A percentile compares a stretch with the other conserved stretches of the same genome.
Evolutionary conservation across 2,888 invertebrate species (phyloP).

Genomic region (Cinara cedri): DNA sequence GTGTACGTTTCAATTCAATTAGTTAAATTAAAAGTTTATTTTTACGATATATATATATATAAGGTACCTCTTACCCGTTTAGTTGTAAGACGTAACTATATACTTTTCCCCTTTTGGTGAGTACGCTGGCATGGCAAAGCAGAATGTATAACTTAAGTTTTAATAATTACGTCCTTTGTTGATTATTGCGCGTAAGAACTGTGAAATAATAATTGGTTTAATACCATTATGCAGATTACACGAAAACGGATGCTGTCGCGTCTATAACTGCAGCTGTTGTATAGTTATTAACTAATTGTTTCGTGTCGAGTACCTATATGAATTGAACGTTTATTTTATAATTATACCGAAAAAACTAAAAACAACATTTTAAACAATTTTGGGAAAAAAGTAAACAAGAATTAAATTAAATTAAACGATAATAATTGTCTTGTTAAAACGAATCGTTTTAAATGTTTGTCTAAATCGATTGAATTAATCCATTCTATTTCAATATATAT

Average conservation of each 20-base stretch:
- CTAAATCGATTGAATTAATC: too few species aligned
- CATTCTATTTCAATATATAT: too few species aligned
- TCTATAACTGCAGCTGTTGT: neutral
- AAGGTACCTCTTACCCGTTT: too few species aligned
- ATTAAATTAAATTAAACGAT: too few species aligned
- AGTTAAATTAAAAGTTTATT: conserved; percentile 27
- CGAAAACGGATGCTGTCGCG: conserved; percentile 9
- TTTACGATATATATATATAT: conserved; percentile 1
- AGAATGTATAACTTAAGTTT: conserved; percentile 1
- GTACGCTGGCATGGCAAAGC: too few species aligned
- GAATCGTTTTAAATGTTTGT: too few species aligned
- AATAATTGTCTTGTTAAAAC: too few species aligned
- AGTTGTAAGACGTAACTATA: neutral
- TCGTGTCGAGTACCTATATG: neutral
- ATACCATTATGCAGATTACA: conserved; percentile 36
- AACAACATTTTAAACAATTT: too few species aligned
- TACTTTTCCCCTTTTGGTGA: neutral
- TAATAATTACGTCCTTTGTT: conserved; percentile 10
- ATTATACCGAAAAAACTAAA: neutral
- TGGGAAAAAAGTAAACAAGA: too few species aligned
- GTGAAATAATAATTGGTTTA: neutral
- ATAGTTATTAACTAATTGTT: conserved; percentile 41
- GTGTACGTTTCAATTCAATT: conserved; percentile 27
- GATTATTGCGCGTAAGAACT: conserved; percentile 3
- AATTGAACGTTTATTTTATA: conserved; percentile 1